These are phyloP conservation scores for Antrozous pallidus DNA, from an alignment of 2,797 vertebrate species.

Conservation along the genomic window DNA sequence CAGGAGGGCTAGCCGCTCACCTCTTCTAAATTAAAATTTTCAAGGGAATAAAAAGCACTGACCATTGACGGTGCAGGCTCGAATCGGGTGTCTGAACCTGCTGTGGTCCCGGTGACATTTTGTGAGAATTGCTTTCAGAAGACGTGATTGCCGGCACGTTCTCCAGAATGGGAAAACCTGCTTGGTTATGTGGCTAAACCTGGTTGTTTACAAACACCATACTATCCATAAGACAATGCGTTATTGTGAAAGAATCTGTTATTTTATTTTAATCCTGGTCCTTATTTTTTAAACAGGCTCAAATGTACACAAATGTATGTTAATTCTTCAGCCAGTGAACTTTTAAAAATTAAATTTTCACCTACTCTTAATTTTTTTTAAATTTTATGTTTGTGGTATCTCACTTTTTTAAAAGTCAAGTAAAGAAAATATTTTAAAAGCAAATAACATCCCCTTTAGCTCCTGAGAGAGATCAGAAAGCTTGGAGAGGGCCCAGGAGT, in stretches of 20 bases:
- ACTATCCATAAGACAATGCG: rapidly evolving
- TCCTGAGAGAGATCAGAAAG: constrained; percentile 52
- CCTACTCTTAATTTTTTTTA: constrained; percentile 56
- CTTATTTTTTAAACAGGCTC: constrained; percentile 5
- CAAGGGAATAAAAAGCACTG: not conserved
- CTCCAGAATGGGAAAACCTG: not conserved
- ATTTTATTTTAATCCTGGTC: not conserved
- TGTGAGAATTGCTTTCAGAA: not conserved
- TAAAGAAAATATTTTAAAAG: constrained; percentile 76
- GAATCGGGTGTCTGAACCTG: not conserved
- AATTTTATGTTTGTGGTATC: constrained; percentile 69
- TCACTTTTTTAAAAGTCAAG: constrained; percentile 61
- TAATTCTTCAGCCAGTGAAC: constrained; percentile 37
- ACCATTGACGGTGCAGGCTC: not conserved
- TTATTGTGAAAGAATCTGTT: not conserved
- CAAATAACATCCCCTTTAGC: constrained; percentile 62
- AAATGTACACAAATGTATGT: not conserved
- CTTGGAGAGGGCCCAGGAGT: not conserved
- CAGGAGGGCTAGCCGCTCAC: not conserved
- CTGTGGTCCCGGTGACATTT: not conserved
- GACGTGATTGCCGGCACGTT: not conserved
- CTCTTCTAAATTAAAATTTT: not conserved
- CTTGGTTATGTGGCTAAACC: not conserved
- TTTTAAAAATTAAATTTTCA: constrained; percentile 54
- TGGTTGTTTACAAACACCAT: not conserved